phyloP scores from a whole-genome alignment of 64 coral and sea anemone genomes.

The Astreopora myriophthalma region DNA sequence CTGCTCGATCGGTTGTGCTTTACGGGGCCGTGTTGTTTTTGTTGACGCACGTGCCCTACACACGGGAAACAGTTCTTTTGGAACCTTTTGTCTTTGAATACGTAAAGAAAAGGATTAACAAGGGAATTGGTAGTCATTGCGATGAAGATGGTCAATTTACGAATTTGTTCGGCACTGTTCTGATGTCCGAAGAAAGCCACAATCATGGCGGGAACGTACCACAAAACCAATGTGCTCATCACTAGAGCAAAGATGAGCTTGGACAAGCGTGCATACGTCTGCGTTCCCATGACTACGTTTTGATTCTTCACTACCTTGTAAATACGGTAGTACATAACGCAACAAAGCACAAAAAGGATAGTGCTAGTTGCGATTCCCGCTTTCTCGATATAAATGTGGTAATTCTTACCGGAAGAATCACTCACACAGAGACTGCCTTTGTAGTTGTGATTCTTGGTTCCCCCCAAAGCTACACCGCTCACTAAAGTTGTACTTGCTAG shows the following conservation, averaged over 20 bases:
- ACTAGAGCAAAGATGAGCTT: conserved; percentile 12
- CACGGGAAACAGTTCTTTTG: not conserved
- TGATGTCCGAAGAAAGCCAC: not conserved
- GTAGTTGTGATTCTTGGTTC: not conserved
- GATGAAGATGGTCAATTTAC: not conserved
- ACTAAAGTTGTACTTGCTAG: not conserved
- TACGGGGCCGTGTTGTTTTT: not conserved
- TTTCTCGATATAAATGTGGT: not conserved
- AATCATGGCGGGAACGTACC: conserved; percentile 4
- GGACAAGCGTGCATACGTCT: not conserved
- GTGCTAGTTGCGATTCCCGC: not conserved
- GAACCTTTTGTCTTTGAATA: conserved; percentile 6
- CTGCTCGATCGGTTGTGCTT: not conserved
- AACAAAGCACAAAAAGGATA: not conserved
- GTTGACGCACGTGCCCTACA: not conserved
- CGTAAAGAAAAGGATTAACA: conserved; percentile 17
- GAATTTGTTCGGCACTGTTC: not conserved
- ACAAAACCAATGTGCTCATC: not conserved
- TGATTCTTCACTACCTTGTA: conserved; percentile 13
- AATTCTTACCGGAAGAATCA: not conserved
- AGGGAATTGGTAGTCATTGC: conserved; percentile 4
- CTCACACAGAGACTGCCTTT: not conserved
- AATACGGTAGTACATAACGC: conserved; percentile 6
- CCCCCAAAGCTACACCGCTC: no score
- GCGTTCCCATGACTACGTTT: not conserved